phyloP scores from a whole-genome alignment of 2,797 vertebrate species.

The Otus scops region DNA sequence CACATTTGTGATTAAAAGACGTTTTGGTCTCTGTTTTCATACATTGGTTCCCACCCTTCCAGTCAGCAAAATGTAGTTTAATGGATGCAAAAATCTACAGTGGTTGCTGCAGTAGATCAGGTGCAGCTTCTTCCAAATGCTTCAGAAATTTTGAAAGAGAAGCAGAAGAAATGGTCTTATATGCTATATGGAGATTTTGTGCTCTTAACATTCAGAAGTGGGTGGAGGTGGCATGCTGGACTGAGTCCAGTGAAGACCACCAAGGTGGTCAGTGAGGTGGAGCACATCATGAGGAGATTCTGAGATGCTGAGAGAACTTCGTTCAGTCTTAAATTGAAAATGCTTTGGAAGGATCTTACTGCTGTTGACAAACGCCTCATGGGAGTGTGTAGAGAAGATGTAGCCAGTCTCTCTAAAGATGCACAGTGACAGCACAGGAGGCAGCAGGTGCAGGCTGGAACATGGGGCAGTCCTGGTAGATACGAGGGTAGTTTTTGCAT shows the following conservation, averaged over 20 bases:
- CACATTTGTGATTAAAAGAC: neutral
- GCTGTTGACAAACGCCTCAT: neutral
- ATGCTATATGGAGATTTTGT: neutral
- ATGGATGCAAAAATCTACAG: neutral
- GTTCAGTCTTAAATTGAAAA: neutral
- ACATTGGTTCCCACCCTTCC: neutral
- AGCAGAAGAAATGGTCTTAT: neutral
- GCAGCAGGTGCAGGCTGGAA: neutral
- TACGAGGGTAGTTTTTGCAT: neutral
- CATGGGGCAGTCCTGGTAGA: neutral
- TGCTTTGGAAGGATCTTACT: neutral
- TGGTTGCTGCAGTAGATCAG: neutral
- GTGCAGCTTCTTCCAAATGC: neutral
- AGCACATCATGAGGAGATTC: neutral
- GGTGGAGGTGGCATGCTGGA: neutral
- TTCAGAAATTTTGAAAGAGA: neutral
- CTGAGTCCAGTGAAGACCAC: neutral
- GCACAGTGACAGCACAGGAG: neutral
- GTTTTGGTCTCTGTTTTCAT: neutral
- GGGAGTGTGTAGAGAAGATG: neutral
- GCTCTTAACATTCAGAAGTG: neutral
- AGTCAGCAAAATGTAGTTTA: neutral
- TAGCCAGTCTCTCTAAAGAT: neutral
- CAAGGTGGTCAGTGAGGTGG: fast-evolving
- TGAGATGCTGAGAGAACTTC: neutral